These are phyloP conservation scores for Spermophilus dauricus DNA, from an alignment of 2,113 vertebrate genomes.

Conservation along the genomic window DNA sequence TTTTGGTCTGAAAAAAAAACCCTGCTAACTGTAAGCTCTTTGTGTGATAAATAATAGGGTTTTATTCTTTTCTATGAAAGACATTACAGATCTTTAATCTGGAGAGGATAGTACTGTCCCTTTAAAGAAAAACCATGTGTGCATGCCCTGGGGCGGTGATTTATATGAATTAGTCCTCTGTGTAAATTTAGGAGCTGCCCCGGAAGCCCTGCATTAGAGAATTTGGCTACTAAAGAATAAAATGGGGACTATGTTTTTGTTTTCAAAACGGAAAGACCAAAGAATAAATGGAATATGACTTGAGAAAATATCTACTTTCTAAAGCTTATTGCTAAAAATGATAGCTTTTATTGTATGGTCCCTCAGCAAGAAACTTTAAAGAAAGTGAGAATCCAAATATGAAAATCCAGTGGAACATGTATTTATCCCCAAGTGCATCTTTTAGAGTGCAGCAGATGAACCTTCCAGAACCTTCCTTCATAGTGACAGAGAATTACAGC, in stretches of 20 bases:
- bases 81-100: not conserved
- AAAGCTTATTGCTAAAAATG: constrained; percentile 41
- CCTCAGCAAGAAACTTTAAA: constrained; percentile 45
- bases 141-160: not conserved
- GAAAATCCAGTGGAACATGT: constrained; percentile 12
- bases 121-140: not conserved
- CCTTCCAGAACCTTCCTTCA: constrained; percentile 63
- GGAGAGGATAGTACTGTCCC: not conserved
- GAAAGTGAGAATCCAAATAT: not conserved
- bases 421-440: constrained; percentile 17
- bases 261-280: constrained; percentile 32
- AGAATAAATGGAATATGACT: constrained; percentile 11
- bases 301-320: constrained; percentile 50
- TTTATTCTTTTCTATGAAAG: not conserved
- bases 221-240: constrained; percentile 45
- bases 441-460: constrained; percentile 47
- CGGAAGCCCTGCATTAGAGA: not conserved
- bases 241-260: not conserved
- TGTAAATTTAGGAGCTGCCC: constrained; percentile 41
- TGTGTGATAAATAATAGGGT: not conserved
- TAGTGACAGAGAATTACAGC: constrained; percentile 56
- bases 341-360: constrained; percentile 18
- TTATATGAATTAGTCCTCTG: constrained; percentile 17
- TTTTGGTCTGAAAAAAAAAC: not conserved
- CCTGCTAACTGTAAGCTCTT: not conserved